Evolutionary conservation across 1,140 invertebrate genomes (phyloP).

Genomic region (Himalopsyche phryganea): DNA sequence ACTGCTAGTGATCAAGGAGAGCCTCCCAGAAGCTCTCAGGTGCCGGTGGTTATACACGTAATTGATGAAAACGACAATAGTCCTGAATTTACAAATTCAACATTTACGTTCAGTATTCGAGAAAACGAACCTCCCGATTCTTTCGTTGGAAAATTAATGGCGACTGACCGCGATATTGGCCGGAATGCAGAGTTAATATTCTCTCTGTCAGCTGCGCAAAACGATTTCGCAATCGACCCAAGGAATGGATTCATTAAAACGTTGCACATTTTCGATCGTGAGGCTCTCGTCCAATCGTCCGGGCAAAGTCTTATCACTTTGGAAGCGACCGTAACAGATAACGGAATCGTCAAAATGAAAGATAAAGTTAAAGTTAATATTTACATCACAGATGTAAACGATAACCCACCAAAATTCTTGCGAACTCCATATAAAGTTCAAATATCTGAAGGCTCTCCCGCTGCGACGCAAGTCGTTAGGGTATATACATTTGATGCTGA

Average conservation of each 20-base stretch:
- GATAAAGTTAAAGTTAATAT: constrained; percentile 89
- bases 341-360: constrained; percentile 72
- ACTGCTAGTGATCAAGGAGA: constrained; percentile 74
- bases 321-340: constrained; percentile 84
- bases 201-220: constrained; percentile 70
- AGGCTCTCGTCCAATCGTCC: constrained; percentile 70
- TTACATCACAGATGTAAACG: constrained; percentile 86
- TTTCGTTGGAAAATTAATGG: constrained; percentile 84
- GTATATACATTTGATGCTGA: constrained; percentile 86
- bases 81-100: constrained; percentile 82
- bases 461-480: constrained; percentile 76
- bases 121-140: constrained; percentile 87
- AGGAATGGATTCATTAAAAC: constrained; percentile 91
- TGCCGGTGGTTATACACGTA: constrained; percentile 85
- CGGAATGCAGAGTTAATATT: constrained; percentile 89
- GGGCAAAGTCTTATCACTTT: constrained; percentile 76
- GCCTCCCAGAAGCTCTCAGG: constrained; percentile 72
- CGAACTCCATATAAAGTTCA: constrained; percentile 78
- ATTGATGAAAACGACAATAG: constrained; percentile 96
- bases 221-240: constrained; percentile 84
- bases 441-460: constrained; percentile 75
- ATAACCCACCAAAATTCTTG: constrained; percentile 85
- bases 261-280: constrained; percentile 79
- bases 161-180: constrained; percentile 86
- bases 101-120: constrained; percentile 78